Evolutionary conservation across 2,888 invertebrate species (phyloP), one percentile per base, ranked within the genome.

Genomic region (Drosophila nigricruria): DNA sequence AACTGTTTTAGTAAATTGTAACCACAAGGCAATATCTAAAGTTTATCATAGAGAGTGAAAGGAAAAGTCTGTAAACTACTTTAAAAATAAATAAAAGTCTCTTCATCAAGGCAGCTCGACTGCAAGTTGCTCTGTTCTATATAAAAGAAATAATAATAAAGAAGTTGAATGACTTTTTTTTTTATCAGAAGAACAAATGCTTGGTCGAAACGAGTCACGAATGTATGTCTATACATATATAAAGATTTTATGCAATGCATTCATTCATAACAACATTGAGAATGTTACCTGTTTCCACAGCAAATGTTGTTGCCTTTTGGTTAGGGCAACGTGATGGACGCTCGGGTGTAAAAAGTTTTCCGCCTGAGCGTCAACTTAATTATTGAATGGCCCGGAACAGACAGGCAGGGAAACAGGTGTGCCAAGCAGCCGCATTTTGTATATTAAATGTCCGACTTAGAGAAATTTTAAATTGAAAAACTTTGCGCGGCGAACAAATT

Each of bases 401-500:
- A 30, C 50, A 10, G 45, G 34, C 20, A 47, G 43, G 30, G 50
- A 52, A 86, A 70, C 83, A 88, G 83, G 83, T 83, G 83, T 72
- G 69, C 78, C 49, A 36, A 66, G 77, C 82, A 56, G 57, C 59
- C 72, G 66, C 67, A 72, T 69, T 82, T 82, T 83, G 78, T 88
- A 73, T 86, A 88, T 83, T 88, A 86, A 83, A 88, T 83, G 73
- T 82, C 59, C 68, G 73, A 72, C 65, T 88, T 82, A 62, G 61
- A 77, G 59, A 81, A 76, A 81, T 87, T 85, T 85, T 84, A 89
- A 85, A 85, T 85, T 85, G 82, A 85, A 85, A 85, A 85, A 85
- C 82, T 85, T 85, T 87, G 78, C 76, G 78, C 71, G 71, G 59
- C 70, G 64, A 68, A 77, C 80, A 89, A 85, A 85, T 84, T 85